Evolutionary conservation across 1,140 invertebrate genomes (phyloP).

Genomic region (Rhopalosiphum maidis): DNA sequence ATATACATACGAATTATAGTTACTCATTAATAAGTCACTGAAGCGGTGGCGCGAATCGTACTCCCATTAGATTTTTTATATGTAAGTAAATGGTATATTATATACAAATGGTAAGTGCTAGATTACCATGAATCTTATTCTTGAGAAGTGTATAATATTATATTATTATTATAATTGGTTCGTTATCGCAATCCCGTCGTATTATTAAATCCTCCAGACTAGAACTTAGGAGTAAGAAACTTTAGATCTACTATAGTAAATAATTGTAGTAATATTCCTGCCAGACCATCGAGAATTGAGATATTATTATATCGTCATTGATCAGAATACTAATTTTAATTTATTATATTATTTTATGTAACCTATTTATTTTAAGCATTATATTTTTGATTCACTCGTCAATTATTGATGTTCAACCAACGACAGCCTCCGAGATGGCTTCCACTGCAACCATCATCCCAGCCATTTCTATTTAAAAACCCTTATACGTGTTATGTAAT

Average conservation of each 20-base stretch:
- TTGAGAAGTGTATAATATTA: not conserved
- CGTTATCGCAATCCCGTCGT: not conserved
- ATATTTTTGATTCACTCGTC: not conserved
- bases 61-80: not conserved
- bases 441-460: not conserved
- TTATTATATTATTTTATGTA: not conserved
- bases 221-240: not conserved
- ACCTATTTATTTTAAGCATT: not conserved
- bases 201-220: not conserved
- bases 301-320: not conserved
- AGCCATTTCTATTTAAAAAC: not conserved
- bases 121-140: not conserved
- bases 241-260: not conserved
- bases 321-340: not conserved
- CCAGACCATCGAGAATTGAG: not conserved
- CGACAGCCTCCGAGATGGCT: not conserved
- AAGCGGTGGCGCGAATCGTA: not conserved
- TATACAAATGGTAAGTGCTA: not conserved
- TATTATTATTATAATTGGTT: not conserved
- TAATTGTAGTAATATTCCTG: not conserved
- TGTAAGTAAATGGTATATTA: not conserved
- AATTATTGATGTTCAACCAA: not conserved
- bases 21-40: not conserved
- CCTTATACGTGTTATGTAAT: not conserved
- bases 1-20: not conserved